phyloP scores from a whole-genome alignment of 2,888 invertebrate species.

The Caprella mutica region DNA sequence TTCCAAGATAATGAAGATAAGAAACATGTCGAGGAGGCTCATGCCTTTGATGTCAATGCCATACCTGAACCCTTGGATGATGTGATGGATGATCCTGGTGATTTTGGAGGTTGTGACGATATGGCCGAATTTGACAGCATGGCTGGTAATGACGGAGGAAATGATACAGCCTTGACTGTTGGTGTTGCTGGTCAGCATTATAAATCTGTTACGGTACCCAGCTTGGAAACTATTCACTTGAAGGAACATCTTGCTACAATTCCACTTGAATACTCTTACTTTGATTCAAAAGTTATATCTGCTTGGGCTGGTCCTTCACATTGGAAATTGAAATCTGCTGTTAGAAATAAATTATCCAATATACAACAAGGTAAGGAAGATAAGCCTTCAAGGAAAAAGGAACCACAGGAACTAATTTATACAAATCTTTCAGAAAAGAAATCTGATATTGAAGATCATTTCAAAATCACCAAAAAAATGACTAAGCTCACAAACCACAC shows the following conservation, averaged over 20 bases:
- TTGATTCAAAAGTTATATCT: conserved; percentile 44
- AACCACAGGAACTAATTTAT: conserved; percentile 1
- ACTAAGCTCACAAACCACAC: conserved; percentile 33
- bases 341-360: neutral
- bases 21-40: conserved; percentile 42
- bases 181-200: conserved; percentile 20
- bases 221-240: conserved; percentile 47
- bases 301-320: conserved; percentile 71
- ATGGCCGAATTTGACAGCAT: conserved; percentile 41
- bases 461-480: conserved; percentile 21
- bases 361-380: neutral
- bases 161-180: conserved; percentile 24
- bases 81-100: conserved; percentile 33
- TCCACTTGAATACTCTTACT: conserved; percentile 60
- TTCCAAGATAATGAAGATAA: conserved; percentile 38
- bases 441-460: conserved; percentile 10
- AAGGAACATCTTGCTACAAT: conserved; percentile 44
- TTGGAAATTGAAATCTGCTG: conserved; percentile 55
- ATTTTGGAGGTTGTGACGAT: conserved; percentile 24
- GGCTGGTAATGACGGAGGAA: conserved; percentile 15
- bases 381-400: conserved; percentile 14
- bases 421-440: neutral
- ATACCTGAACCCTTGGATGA: conserved; percentile 39
- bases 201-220: conserved; percentile 8
- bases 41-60: conserved; percentile 53